Conservation (phyloP, 2,113 vertebrate species). For the Aix galericulata region DNA sequence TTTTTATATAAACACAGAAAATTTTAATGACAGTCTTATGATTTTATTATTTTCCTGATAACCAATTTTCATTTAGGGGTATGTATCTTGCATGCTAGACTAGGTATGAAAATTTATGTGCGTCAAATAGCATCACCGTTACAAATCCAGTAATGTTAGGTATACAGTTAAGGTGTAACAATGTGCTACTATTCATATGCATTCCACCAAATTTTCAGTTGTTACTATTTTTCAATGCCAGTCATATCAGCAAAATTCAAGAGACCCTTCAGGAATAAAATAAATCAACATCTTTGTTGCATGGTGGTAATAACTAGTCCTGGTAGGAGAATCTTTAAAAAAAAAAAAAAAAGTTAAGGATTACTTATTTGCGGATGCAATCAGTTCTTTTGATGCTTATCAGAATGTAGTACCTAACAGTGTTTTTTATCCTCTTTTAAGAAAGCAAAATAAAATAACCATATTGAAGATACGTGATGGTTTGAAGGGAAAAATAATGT, state of each 20-base stretch:
- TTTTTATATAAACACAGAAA: background rate
- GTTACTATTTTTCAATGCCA: background rate
- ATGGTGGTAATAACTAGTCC: background rate
- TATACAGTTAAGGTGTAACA: background rate
- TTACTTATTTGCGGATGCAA: background rate
- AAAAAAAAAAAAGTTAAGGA: background rate
- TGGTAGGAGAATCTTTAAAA: background rate
- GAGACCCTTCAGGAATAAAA: background rate
- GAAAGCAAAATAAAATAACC: background rate
- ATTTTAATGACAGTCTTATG: background rate
- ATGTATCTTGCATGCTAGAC: background rate
- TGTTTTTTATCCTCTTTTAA: background rate
- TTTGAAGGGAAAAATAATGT: background rate
- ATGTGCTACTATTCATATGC: background rate
- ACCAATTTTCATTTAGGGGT: background rate
- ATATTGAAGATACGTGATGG: background rate
- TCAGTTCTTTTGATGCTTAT: background rate
- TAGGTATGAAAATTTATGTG: background rate
- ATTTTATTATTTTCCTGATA: background rate
- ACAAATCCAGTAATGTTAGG: background rate
- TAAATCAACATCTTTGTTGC: background rate
- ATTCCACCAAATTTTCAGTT: background rate
- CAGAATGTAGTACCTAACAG: background rate
- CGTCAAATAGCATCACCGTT: background rate
- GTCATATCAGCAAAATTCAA: background rate